Evolutionary conservation across 2,888 invertebrate species (phyloP), one percentile per base, ranked within the genome.

Genomic region (Falcaria lacertinaria): DNA sequence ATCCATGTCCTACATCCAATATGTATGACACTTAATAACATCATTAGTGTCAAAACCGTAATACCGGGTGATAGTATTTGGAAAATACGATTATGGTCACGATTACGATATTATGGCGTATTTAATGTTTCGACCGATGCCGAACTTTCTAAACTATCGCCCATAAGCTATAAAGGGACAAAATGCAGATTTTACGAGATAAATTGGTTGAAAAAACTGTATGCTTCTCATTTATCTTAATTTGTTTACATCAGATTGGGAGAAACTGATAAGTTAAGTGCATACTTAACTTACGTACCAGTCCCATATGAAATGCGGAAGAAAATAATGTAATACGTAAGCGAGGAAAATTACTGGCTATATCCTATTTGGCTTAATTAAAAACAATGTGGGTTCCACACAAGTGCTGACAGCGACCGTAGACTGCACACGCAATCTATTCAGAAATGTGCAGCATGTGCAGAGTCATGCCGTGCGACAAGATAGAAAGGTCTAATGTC

Each of bases 401-500:
- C 45, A 41, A 52, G 48, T 56, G 76, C 54, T 70, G 78, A 79
- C 74, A 75, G 64, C 50, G 57, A 58, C 64, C 56, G 28, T 52
- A 42, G 50, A 48, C 45, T 43, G 36, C 42, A 44, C 47, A 46
- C 48, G 49, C 48, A 42, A 53, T 41, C 39, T 15, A 34, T 35
- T 16, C 49, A 67, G 66, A 62, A 68, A 64, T 64, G 67, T 37
- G 57, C 57, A 55, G 51, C 68, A 69, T 71, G 69, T 71, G 70
- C 66, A 53, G 61, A 59, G 53, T 45, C 48, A 50, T 60, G 62
- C 72, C 82, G 78, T 81, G 79, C 78, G 83, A 79, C 77, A 72
- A 48, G 43, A 57, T 64, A 74, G 67, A 86, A 85, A 87, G 86
- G 86, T 86, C 86, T 74, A 74, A 80, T 71, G 86, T 77, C 85